phyloP scores from a whole-genome alignment of 2,797 vertebrate genomes.

The Catostomus latipinnis region DNA sequence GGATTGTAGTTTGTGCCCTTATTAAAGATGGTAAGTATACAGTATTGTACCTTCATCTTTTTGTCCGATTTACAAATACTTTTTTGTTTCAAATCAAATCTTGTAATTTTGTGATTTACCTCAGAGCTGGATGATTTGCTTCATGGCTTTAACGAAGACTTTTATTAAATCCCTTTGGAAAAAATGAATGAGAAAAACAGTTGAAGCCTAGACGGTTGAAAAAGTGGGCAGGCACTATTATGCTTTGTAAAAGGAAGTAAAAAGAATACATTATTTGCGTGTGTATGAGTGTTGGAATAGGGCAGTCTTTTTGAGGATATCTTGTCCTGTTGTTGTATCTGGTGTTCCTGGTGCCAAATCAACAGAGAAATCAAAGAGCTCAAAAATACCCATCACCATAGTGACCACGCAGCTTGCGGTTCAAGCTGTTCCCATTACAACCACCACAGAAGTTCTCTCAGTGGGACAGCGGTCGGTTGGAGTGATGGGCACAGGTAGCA shows the following conservation, averaged over 20 bases:
- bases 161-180: too few relatives aligned
- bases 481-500: background rate
- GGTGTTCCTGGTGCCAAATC: conserved; percentile 76
- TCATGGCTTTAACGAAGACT: too few relatives aligned
- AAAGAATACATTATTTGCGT: background rate
- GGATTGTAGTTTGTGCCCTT: too few relatives aligned
- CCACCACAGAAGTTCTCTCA: background rate
- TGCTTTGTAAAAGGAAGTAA: background rate
- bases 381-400: background rate
- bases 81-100: too few relatives aligned
- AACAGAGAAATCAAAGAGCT: conserved; percentile 65
- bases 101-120: too few relatives aligned
- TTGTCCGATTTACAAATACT: too few relatives aligned
- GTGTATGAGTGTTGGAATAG: conserved; percentile 54
- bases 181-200: too few relatives aligned
- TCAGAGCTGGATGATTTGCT: too few relatives aligned
- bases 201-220: too few relatives aligned
- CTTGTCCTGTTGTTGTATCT: conserved; percentile 57
- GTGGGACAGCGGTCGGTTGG: background rate
- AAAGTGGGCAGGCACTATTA: background rate
- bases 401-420: background rate
- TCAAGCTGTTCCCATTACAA: background rate
- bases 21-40: too few relatives aligned
- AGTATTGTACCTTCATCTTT: too few relatives aligned
- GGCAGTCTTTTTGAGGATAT: conserved; percentile 71